These are phyloP conservation scores for Pentamera pediparva DNA, from an alignment of 53 echinoderm and acorn worm genomes.

Conservation along the genomic window DNA sequence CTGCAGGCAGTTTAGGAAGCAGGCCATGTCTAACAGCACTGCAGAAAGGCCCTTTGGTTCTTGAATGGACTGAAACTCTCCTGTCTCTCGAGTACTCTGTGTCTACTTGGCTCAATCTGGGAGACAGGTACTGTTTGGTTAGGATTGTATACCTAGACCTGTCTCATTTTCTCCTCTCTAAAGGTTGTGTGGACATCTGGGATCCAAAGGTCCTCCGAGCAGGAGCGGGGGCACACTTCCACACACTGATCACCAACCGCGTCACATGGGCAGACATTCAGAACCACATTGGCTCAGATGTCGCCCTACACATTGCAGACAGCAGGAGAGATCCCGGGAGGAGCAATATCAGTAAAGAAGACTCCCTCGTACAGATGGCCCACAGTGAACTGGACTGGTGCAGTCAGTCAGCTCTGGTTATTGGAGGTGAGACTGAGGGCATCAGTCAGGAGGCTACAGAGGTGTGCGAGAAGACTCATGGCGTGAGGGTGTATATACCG, in stretches of 20 bases:
- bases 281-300: constrained; percentile 40
- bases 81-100: not conserved
- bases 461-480: constrained; percentile 54
- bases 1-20: too few species aligned
- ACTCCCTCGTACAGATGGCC: not conserved
- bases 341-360: not conserved
- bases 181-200: constrained; percentile 95
- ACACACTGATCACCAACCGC: constrained; percentile 56
- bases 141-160: not conserved
- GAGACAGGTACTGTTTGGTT: not conserved
- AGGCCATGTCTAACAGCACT: too few species aligned
- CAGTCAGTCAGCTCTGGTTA: constrained; percentile 57
- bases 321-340: not conserved
- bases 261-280: constrained; percentile 55
- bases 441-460: constrained; percentile 56
- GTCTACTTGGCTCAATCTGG: not conserved
- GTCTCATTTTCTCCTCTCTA: not conserved
- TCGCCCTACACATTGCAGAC: constrained; percentile 65
- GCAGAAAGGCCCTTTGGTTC: not conserved
- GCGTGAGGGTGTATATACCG: constrained; percentile 60
- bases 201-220: constrained; percentile 92
- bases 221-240: constrained; percentile 90
- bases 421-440: constrained; percentile 88
- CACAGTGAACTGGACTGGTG: constrained; percentile 55
- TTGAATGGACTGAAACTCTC: not conserved